Conservation (phyloP, 2,888 invertebrate genomes). For the Drosophila eohydei region DNA sequence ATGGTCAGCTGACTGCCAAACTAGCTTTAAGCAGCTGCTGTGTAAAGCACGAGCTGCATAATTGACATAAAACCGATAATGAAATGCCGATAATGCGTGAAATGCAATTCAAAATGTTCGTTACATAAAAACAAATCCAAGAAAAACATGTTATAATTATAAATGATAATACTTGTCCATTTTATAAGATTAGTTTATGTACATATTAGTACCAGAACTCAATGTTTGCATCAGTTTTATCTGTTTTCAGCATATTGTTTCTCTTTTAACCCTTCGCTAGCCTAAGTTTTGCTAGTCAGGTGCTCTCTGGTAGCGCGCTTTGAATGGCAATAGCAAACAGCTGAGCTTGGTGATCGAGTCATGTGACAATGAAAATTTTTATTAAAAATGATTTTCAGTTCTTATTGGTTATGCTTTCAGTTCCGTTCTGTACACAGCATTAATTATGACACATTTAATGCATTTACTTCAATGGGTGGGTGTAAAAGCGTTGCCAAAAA, state of each 20-base stretch:
- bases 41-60: conserved; percentile 48
- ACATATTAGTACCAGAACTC: background rate
- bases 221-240: background rate
- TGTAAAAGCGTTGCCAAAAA: conserved; percentile 27
- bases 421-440: background rate
- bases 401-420: conserved; percentile 11
- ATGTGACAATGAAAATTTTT: conserved; percentile 75
- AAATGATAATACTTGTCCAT: background rate
- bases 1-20: conserved; percentile 75
- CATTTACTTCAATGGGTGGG: conserved; percentile 24
- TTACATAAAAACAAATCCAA: conserved; percentile 42
- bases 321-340: conserved; percentile 71
- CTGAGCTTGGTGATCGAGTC: conserved; percentile 69
- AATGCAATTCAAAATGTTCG: conserved; percentile 40
- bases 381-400: conserved; percentile 37
- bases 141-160: background rate
- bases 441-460: background rate
- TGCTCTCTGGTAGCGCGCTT: conserved; percentile 62
- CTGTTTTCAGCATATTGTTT: conserved; percentile 12
- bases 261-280: conserved; percentile 27
- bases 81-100: conserved; percentile 9
- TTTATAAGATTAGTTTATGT: background rate
- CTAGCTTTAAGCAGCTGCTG: conserved; percentile 34
- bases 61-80: conserved; percentile 22
- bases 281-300: conserved; percentile 62